Evolutionary conservation across 53 echinoderm and acorn worm genomes (phyloP).

Genomic region (Glandiceps talaboti): DNA sequence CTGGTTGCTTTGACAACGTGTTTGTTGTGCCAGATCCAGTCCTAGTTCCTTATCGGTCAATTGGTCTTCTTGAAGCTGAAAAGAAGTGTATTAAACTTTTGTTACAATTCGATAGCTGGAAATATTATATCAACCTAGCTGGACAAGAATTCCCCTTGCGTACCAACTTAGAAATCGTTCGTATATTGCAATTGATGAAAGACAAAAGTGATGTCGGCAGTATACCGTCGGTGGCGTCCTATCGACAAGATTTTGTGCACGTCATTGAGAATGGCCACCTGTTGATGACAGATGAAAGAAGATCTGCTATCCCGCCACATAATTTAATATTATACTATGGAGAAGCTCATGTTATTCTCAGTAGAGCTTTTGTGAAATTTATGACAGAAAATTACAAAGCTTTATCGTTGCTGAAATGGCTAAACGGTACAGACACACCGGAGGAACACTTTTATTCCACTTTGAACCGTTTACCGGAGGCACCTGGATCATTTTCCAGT

Average conservation of each 20-base stretch:
- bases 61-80: constrained; percentile 30
- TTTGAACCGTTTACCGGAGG: constrained; percentile 31
- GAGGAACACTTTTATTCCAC: constrained; percentile 54
- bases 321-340: constrained; percentile 41
- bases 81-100: constrained; percentile 52
- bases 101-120: constrained; percentile 24
- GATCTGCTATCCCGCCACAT: constrained; percentile 24
- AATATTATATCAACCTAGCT: constrained; percentile 53
- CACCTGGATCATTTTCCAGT: constrained; percentile 22
- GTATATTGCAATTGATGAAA: constrained; percentile 26
- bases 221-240: background rate
- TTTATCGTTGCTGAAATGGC: constrained; percentile 26
- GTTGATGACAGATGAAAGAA: constrained; percentile 4
- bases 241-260: background rate
- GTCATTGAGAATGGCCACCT: constrained; percentile 2
- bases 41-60: constrained; percentile 31
- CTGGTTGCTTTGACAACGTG: constrained; percentile 49
- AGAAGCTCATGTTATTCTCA: constrained; percentile 33
- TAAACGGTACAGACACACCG: constrained; percentile 24
- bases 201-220: constrained; percentile 28
- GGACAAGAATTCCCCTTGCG: constrained; percentile 72
- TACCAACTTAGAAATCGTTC: constrained; percentile 64
- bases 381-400: constrained; percentile 17
- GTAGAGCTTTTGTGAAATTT: constrained; percentile 24
- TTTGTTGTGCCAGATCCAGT: constrained; percentile 34